A percentile compares a stretch with the other conserved stretches of the same genome.
Conservation (phyloP, 2,113 vertebrate species). For the Onychostoma macrolepis region DNA sequence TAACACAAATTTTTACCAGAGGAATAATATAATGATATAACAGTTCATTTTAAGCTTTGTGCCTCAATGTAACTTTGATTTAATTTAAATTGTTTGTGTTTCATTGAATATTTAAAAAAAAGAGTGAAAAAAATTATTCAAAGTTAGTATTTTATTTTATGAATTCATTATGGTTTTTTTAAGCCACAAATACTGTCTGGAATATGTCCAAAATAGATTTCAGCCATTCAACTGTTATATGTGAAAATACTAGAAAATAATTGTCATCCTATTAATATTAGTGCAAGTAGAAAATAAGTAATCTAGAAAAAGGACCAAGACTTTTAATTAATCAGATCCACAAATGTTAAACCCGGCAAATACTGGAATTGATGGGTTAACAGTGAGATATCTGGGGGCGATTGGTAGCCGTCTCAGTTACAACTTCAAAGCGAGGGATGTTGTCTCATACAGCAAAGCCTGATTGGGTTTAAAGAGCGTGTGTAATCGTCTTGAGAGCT, state of each 20-base stretch:
- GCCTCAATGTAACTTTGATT: too few species aligned
- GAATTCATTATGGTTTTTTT: too few species aligned
- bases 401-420: conserved; percentile 13
- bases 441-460: conserved; percentile 22
- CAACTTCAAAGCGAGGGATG: conserved; percentile 26
- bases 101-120: too few species aligned
- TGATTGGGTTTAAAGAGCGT: conserved; percentile 38
- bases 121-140: too few species aligned
- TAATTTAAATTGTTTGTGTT: too few species aligned
- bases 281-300: not conserved
- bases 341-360: not conserved
- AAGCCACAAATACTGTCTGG: too few species aligned
- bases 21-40: too few species aligned
- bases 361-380: not conserved
- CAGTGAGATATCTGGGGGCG: not conserved
- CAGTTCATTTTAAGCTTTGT: too few species aligned
- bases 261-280: not conserved
- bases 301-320: not conserved
- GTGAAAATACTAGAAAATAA: not conserved
- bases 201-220: too few species aligned
- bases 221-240: too few species aligned
- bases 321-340: not conserved
- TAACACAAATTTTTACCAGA: too few species aligned
- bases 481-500: conserved; percentile 29
- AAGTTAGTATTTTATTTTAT: too few species aligned